phyloP scores from a whole-genome alignment of 2,113 vertebrate species.

The Ammodytes marinus region DNA sequence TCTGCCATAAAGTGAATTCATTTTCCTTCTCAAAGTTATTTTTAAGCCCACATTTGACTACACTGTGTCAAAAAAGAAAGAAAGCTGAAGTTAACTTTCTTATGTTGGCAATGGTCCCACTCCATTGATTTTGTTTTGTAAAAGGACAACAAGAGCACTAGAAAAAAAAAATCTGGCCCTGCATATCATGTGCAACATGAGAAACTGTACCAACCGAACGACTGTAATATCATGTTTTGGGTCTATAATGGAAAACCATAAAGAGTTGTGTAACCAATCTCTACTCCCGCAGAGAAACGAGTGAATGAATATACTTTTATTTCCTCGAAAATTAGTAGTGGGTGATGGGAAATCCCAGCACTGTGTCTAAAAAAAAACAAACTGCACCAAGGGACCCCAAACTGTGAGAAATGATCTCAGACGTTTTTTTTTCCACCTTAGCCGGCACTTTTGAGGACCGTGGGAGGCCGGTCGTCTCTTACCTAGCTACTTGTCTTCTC shows the following conservation, averaged over 20 bases:
- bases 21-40: not conserved
- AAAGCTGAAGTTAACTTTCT: constrained; percentile 15
- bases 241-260: constrained; percentile 38
- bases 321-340: not conserved
- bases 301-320: constrained; percentile 12
- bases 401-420: not conserved
- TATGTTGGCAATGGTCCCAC: not conserved
- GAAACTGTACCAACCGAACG: constrained; percentile 7
- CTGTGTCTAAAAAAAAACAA: not conserved
- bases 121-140: not conserved
- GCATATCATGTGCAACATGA: constrained; percentile 3
- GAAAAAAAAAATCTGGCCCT: constrained; percentile 19
- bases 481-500: constrained; percentile 47
- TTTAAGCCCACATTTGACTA: not conserved
- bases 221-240: constrained; percentile 14
- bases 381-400: not conserved
- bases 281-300: not conserved
- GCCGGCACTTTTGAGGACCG: constrained; percentile 32
- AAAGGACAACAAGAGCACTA: not conserved
- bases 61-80: not conserved
- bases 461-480: not conserved
- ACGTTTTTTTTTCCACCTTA: constrained; percentile 34
- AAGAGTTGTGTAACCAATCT: constrained; percentile 25
- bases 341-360: constrained; percentile 17
- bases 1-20: not conserved